Base-by-base conservation (phyloP, 2,888 invertebrate species). In the Tiphia femorata region DNA sequence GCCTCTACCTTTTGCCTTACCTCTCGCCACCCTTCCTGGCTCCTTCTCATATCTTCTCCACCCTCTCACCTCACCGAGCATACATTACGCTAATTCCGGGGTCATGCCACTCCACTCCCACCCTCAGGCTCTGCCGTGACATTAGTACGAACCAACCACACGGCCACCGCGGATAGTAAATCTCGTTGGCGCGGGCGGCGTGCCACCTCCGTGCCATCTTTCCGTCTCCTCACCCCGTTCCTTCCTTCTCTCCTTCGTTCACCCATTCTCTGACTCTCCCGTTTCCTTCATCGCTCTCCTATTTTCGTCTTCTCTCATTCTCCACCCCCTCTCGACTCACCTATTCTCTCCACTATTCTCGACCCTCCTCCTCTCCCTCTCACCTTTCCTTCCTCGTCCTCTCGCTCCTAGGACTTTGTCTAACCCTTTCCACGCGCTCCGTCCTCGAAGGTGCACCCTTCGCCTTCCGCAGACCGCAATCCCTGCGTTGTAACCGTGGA, bases 31-130 rank as follows among this genome's bases (percentile, higher is more conserved):
- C 44, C 37, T 46, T 20, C 48, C 37, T 41, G 27, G 35, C 20
- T 35, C 23, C 30, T 37, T 30, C 19, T 29, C 23, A n/a, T 53
- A 38, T 29, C 17, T 19, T 30, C 2, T 16, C 35, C 41, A 25
- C 47, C 42, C 48, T 16, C 16, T 23, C 33, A 8, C 52, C 25
- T 17, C 29, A 17, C 48, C 58, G 49, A 38, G 53, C 67, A 58
- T 73, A 69, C 64, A 73, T 76, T 74, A 76, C 64, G 64, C 74
- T 74, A 76, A 77, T 77, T 75, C 76, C 70, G 58, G 55, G 66
- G 64, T 68, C 67, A 63, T 74, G 74, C 70, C 72, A 69, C n/a
- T n/a, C n/a, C n/a, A n/a, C 70, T 67, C 66, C 61, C 64, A 71
- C 68, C n/a, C n/a, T n/a, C n/a, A n/a, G n/a, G n/a, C n/a, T 73